phyloP scores from a whole-genome alignment of 2,797 vertebrate species.

The Myripristis murdjan region DNA sequence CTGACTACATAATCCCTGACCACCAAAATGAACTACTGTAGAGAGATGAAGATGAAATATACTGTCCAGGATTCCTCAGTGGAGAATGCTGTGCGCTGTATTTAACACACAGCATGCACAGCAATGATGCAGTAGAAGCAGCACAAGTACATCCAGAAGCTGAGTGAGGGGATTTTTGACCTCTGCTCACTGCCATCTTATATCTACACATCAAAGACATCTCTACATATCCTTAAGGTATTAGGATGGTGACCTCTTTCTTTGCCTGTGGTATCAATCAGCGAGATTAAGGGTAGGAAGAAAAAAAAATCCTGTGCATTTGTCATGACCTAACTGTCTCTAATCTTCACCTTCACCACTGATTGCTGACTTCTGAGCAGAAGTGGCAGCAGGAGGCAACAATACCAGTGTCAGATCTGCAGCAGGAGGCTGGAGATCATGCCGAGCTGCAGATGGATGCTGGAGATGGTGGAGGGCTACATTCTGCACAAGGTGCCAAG shows the following conservation, averaged over 20 bases:
- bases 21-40: neutral
- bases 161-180: neutral
- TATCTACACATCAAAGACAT: slow-evolving; percentile 9
- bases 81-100: neutral
- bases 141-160: neutral
- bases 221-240: slow-evolving; percentile 11
- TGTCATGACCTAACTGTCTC: slow-evolving; percentile 12
- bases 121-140: neutral
- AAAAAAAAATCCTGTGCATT: slow-evolving; percentile 31
- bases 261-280: neutral
- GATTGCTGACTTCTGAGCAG: slow-evolving; percentile 38
- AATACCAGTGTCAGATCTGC: slow-evolving; percentile 43
- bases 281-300: neutral
- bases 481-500: slow-evolving; percentile 43
- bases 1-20: slow-evolving; percentile 3
- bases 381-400: slow-evolving; percentile 33
- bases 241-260: slow-evolving; percentile 13
- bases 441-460: slow-evolving; percentile 64
- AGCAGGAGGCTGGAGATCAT: slow-evolving; percentile 63
- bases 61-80: neutral
- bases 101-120: neutral
- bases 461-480: slow-evolving; percentile 39
- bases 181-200: neutral
- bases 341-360: slow-evolving; percentile 54
- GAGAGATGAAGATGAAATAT: too few relatives aligned